A percentile compares a stretch with the other conserved stretches of the same genome.
phyloP scores from a whole-genome alignment of 1,140 invertebrate species.

The Calliphora vicina region DNA sequence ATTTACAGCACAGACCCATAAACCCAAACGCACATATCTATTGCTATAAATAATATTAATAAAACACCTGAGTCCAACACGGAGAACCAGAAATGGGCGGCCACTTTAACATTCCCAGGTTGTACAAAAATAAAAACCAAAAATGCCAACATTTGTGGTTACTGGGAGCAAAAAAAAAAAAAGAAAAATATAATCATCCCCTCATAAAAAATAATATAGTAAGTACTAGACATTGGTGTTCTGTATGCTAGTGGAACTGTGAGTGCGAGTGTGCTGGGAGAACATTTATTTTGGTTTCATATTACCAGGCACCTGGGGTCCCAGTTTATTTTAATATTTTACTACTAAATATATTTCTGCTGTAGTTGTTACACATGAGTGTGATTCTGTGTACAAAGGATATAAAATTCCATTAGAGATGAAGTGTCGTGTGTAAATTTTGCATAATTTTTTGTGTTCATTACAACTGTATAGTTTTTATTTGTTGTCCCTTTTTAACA shows the following conservation, averaged over 20 bases:
- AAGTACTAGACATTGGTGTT: neutral
- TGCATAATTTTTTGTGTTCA: constrained; percentile 18
- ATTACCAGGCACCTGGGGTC: constrained; percentile 27
- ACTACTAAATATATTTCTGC: neutral
- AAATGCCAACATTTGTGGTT: constrained; percentile 21
- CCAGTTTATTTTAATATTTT: neutral
- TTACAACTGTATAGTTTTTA: neutral
- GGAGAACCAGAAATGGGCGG: constrained; percentile 8
- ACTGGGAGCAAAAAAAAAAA: neutral
- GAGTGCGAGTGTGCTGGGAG: neutral
- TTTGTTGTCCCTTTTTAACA: neutral
- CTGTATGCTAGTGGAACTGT: neutral
- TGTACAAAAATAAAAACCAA: constrained; percentile 13
- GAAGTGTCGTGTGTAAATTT: constrained; percentile 28
- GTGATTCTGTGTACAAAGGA: neutral
- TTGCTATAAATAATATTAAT: neutral
- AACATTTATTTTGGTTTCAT: constrained; percentile 30
- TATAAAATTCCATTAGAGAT: constrained; percentile 29
- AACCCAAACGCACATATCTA: neutral
- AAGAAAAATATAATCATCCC: neutral
- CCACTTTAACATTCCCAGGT: constrained; percentile 17
- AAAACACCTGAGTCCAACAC: neutral
- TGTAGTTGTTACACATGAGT: neutral
- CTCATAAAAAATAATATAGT: neutral
- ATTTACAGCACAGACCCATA: neutral